phyloP scores from a whole-genome alignment of 2,888 invertebrate species.

The Xanthorhoe designata region DNA sequence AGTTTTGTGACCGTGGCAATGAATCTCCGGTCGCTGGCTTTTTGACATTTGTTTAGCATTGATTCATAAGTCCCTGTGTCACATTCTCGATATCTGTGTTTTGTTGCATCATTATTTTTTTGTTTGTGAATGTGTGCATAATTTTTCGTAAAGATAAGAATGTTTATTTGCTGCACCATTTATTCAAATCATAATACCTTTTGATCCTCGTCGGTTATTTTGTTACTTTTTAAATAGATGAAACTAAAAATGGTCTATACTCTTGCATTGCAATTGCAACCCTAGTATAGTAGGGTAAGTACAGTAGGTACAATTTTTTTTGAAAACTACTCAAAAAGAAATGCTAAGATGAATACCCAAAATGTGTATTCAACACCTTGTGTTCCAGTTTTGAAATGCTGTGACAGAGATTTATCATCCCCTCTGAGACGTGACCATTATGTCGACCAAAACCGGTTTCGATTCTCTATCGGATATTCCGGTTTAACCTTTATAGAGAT shows the following conservation, averaged over 20 bases:
- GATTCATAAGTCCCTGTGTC: conserved; percentile 45
- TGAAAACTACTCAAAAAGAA: conserved; percentile 12
- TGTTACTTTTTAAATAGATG: background rate
- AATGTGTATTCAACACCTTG: conserved; percentile 3
- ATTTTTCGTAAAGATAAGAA: conserved; percentile 1
- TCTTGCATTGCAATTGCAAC: too few relatives aligned
- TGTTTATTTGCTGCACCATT: conserved; percentile 7
- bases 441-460: conserved; percentile 67
- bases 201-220: background rate
- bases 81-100: conserved; percentile 40
- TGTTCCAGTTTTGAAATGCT: conserved; percentile 9
- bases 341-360: conserved; percentile 2
- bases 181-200: background rate
- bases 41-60: conserved; percentile 56
- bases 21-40: conserved; percentile 61
- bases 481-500: conserved; percentile 82
- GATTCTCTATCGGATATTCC: conserved; percentile 78
- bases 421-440: conserved; percentile 54
- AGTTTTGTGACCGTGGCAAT: conserved; percentile 73
- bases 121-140: conserved; percentile 16
- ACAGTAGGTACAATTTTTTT: too few relatives aligned
- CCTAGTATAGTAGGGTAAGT: background rate
- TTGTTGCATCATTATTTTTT: conserved; percentile 30
- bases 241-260: background rate
- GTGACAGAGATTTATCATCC: conserved; percentile 40